Evolutionary conservation across 2,797 vertebrate genomes (phyloP), one percentile per base, ranked within the genome.

Genomic region (Tamandua tetradactyla): DNA sequence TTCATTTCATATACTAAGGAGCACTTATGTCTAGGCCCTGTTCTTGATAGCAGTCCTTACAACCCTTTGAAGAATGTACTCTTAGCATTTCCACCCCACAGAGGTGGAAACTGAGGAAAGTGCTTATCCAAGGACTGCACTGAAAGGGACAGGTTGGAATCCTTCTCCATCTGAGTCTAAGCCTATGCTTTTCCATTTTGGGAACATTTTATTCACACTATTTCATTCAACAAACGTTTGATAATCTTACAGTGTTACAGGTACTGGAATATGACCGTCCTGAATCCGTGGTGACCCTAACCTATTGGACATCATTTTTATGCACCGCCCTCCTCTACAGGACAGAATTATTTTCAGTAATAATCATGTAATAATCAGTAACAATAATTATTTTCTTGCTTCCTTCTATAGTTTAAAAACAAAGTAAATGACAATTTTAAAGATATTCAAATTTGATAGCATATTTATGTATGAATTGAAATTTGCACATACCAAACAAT

Each of bases 321-420:
- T 81, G 82, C 69, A 69, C 2, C 10, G 4, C 30, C 6, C 20
- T 93, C 52, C 64, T 80, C 72, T 68, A 22, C 20, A 47, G n/a
- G n/a, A 80, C 49, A 55, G 66, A 91, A 87, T 69, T 90, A n/a
- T 90, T 79, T 93, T 93, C 14, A 49, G 14, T 59, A 59, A 37
- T 52, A 61, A 37, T 49, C 3, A 55, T 47, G 22, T 22, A 75
- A 61, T 68, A 57, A 32, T 75, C 64, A 85, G 5, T 62, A 75
- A 37, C 37, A 22, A 27, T 86, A 47, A 44, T 66, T 32, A 52
- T 42, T 86, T 27, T 49, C 66, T 66, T 80, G 44, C 4, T 64
- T 88, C 68, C 49, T 59, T 49, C 66, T 91, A 37, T 64, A 15
- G 10, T 44, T 84, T 80, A 15, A 79, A 78, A 47, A 86, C 25